phyloP scores from a whole-genome alignment of 2,113 vertebrate species.

The Oriolus oriolus region DNA sequence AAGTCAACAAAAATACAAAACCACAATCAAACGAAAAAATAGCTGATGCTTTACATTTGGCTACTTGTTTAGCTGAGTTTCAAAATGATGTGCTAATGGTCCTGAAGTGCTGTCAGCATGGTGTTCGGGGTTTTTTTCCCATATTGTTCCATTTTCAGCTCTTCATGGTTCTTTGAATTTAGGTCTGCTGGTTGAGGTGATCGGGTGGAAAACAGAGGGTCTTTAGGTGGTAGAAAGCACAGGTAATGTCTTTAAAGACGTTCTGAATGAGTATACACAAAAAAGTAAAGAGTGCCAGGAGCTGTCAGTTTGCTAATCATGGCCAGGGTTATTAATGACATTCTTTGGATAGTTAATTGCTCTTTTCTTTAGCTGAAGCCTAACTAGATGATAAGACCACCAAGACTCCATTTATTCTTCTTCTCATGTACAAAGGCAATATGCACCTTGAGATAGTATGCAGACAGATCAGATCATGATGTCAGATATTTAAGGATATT shows the following conservation, averaged over 20 bases:
- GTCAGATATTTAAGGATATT: not conserved
- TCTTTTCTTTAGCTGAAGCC: not conserved
- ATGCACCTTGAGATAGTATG: not conserved
- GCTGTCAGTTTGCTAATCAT: not conserved
- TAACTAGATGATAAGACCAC: not conserved
- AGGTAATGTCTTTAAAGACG: not conserved
- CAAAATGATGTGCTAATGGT: not conserved
- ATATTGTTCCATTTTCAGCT: not conserved
- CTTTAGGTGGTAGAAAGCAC: not conserved
- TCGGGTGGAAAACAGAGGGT: not conserved
- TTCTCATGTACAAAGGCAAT: not conserved
- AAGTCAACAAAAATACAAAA: not conserved
- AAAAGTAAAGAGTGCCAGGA: not conserved
- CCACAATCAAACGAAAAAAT: not conserved
- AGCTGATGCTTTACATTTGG: not conserved
- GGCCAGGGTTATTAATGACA: not conserved
- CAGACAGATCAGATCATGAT: not conserved
- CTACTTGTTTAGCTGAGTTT: not conserved
- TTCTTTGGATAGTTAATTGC: not conserved
- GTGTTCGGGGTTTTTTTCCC: accelerated
- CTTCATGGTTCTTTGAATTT: not conserved
- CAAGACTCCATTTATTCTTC: not conserved
- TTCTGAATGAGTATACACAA: not conserved
- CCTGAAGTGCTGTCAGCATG: not conserved
- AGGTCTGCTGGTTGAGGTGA: not conserved